Conservation (phyloP, 1,140 invertebrate genomes). For the Cyclina sinensis region DNA sequence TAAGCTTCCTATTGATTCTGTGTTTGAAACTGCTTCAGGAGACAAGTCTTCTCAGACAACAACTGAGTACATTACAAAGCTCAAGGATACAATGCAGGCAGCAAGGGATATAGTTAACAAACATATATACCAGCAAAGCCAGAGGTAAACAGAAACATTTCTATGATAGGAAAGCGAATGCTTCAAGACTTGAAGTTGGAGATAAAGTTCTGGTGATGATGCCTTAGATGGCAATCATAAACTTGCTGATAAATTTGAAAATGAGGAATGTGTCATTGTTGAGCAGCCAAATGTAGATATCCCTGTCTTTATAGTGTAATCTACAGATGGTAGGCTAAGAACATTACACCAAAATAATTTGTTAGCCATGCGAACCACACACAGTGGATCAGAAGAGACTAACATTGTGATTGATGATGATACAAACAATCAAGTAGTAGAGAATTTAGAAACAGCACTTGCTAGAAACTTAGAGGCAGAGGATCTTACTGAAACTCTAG, state of each 20-base stretch:
- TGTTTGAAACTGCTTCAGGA: not conserved
- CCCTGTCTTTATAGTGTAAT: no score
- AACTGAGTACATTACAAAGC: constrained; percentile 9
- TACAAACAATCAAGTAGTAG: no score
- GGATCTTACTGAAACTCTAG: no score
- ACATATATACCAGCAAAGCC: not conserved
- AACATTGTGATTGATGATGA: no score
- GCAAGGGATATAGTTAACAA: constrained; percentile 2
- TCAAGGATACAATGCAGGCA: not conserved
- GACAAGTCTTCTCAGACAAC: not conserved
- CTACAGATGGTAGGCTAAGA: no score
- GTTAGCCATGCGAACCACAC: no score
- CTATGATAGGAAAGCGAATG: constrained; percentile 41
- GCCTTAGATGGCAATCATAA: constrained; percentile 27
- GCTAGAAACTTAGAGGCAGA: no score
- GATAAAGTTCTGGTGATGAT: constrained; percentile 39
- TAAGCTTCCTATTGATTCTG: constrained; percentile 15
- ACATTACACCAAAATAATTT: no score
- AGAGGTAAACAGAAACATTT: constrained; percentile 7
- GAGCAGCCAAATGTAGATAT: no score
- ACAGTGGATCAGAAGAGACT: no score
- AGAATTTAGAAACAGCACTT: no score
- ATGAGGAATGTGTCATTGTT: not conserved
- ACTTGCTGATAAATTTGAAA: constrained; percentile 35
- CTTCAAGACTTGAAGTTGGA: not conserved